A percentile compares a stretch with the other conserved stretches of the same genome.
These are phyloP conservation scores for Pheosia gnoma DNA, from an alignment of 2,888 invertebrate species.

Conservation along the genomic window DNA sequence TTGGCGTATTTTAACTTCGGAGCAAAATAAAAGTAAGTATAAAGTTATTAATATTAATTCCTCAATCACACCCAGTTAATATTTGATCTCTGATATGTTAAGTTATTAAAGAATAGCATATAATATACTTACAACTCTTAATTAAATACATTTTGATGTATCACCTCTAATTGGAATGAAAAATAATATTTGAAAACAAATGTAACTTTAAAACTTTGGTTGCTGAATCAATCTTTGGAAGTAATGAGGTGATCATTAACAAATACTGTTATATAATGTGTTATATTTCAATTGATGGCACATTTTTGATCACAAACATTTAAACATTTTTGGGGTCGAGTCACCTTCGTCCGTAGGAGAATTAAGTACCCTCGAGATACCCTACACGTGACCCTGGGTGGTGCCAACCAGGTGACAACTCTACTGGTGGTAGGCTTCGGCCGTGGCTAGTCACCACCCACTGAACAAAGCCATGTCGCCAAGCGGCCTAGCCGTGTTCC, in stretches of 20 bases:
- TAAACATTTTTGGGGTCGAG: too few relatives aligned
- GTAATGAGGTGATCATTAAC: constrained; percentile 43
- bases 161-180: constrained; percentile 4
- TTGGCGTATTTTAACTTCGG: too few relatives aligned
- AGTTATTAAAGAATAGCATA: constrained; percentile 4
- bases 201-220: constrained; percentile 43
- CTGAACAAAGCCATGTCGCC: too few relatives aligned
- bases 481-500: too few relatives aligned
- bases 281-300: constrained; percentile 42
- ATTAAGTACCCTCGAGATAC: too few relatives aligned
- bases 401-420: too few relatives aligned
- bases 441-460: too few relatives aligned
- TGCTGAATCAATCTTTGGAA: constrained; percentile 50
- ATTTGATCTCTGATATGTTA: not conserved
- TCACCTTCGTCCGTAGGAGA: too few relatives aligned
- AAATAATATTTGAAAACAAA: not conserved
- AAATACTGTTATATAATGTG: constrained; percentile 25
- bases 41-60: not conserved
- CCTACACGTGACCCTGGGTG: too few relatives aligned
- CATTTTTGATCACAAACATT: constrained; percentile 40
- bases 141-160: not conserved
- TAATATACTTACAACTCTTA: constrained; percentile 1
- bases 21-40: not conserved
- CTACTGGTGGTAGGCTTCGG: too few relatives aligned
- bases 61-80: constrained; percentile 1